Base-by-base conservation (phyloP, 2,888 invertebrate genomes). In the Catocala fraxini region DNA sequence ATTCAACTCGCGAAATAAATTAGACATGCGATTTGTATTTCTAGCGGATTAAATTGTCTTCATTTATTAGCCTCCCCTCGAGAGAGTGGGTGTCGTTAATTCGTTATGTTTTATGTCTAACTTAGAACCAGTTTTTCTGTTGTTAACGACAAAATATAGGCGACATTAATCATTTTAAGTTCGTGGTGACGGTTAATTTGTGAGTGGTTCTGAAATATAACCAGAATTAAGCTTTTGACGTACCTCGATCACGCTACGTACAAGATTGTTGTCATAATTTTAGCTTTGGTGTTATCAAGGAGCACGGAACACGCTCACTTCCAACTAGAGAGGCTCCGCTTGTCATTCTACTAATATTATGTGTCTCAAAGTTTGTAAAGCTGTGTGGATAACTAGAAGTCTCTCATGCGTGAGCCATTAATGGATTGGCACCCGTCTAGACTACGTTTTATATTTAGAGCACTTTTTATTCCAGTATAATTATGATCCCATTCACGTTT, bases 31-130 rank as follows among this genome's bases (percentile, higher is more conserved):
- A 89, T 89, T 90, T 89, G 88, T 89, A 85, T 84, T 79, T 82
- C 82, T 71, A 69, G 75, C 70, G 82, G 86, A 89, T 90, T 89
- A 88, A 88, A 88, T 88, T 88, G 88, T 89, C 87, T 83, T 86
- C 87, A 89, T 89, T 89, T 89, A 88, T 89, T 85, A 86, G 79
- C 71, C 72, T 69, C 66, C 76, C 77, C 77, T 64, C 54, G 65
- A 73, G 75, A 67, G 56, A 41, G 73, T 71, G 70, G 61, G 69
- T 71, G 74, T 73, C 70, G 77, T 73, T 77, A 77, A 73, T 63
- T 59, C 47, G 54, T 55, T 54, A 55, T 59, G 47, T 58, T 63
- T 58, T 49, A 63, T 57, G 53, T 57, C 39, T 56, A 57, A 53
- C 62, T 53, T 53, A 35, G 51, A 57, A 59, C 51, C 46, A 35